These are phyloP conservation scores for Pristis pectinata DNA, from an alignment of 2,797 vertebrate genomes.

Conservation along the genomic window DNA sequence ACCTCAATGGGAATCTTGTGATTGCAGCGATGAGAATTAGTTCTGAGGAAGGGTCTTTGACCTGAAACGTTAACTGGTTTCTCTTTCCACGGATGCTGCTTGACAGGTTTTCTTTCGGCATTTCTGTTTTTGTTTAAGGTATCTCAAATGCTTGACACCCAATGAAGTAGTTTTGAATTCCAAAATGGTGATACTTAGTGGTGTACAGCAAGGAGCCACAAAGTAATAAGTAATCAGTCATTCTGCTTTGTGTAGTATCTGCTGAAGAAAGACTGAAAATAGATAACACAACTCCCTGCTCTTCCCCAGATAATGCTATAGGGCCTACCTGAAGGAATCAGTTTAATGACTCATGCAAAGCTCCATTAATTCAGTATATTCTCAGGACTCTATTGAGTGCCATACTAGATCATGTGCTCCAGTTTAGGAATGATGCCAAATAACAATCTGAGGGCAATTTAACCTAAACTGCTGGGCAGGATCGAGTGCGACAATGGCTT, in stretches of 20 bases:
- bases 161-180: background rate
- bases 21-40: no score
- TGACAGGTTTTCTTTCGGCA: background rate
- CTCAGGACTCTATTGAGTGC: background rate
- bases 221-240: background rate
- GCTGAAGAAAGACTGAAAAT: background rate
- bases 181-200: background rate
- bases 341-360: background rate
- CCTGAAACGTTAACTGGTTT: no score
- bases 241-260: background rate
- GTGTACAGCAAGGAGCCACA: background rate
- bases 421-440: background rate
- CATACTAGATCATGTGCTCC: background rate
- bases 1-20: no score
- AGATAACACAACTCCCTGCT: background rate
- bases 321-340: background rate
- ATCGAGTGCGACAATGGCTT: background rate
- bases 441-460: background rate
- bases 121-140: background rate
- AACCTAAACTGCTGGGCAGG: background rate
- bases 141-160: no score
- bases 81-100: no score
- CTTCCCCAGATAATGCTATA: no score
- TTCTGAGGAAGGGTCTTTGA: no score
- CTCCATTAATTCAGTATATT: background rate